These are phyloP conservation scores for Dasyprocta punctata DNA, from an alignment of 2,113 vertebrate genomes.

Conservation along the genomic window DNA sequence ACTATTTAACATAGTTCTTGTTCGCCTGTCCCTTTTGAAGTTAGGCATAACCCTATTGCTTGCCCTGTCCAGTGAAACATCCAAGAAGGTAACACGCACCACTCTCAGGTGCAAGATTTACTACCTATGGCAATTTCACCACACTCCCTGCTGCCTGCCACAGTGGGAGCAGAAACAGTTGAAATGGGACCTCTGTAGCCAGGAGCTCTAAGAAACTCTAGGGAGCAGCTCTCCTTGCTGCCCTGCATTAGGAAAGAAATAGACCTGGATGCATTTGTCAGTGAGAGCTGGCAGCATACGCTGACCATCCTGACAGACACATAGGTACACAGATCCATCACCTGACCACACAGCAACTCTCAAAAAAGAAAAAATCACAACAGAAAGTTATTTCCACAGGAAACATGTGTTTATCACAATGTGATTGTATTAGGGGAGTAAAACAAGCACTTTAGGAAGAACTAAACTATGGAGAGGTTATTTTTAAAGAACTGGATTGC, in stretches of 20 bases:
- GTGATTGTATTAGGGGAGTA: neutral
- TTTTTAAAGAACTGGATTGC: neutral
- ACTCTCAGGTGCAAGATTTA: neutral
- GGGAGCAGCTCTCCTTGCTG: neutral
- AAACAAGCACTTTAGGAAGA: conserved; percentile 26
- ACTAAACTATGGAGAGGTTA: neutral
- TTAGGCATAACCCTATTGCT: neutral
- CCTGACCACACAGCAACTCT: neutral
- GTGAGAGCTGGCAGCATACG: neutral
- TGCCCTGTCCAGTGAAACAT: neutral
- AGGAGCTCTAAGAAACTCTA: neutral
- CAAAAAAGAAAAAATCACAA: neutral
- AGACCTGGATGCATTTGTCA: neutral
- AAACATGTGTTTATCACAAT: neutral
- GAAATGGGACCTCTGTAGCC: neutral
- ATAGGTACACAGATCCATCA: neutral
- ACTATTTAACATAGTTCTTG: neutral
- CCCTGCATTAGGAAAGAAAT: neutral
- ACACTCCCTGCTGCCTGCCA: neutral
- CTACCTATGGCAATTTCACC: neutral
- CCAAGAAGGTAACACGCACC: neutral
- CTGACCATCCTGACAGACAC: neutral
- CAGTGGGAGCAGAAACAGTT: accelerated
- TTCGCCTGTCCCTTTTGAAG: neutral
- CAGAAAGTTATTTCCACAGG: neutral